These are phyloP conservation scores for Dascyllus trimaculatus DNA, from an alignment of 2,113 vertebrate genomes.

Conservation along the genomic window DNA sequence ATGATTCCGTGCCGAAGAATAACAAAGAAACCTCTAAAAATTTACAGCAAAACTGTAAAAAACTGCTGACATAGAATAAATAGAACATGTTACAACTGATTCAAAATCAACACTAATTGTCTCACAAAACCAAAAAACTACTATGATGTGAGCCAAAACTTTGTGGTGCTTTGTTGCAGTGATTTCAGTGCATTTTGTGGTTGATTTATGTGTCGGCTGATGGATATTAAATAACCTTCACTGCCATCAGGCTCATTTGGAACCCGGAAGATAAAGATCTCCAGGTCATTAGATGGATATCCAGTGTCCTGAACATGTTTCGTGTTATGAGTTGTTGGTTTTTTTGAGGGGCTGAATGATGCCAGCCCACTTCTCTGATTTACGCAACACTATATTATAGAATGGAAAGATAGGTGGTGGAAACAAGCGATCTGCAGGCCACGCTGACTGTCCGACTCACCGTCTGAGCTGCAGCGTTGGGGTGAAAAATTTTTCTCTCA, in stretches of 20 bases:
- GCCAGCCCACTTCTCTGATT: slow-evolving; percentile 53
- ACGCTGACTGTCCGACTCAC: slow-evolving; percentile 35
- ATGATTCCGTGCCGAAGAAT: slow-evolving; percentile 28
- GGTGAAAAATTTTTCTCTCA: slow-evolving; percentile 23
- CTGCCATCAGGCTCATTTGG: slow-evolving; percentile 52
- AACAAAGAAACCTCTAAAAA: not conserved
- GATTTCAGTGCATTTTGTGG: slow-evolving; percentile 14
- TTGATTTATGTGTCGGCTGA: slow-evolving; percentile 59
- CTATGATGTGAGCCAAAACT: not conserved
- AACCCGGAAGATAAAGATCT: slow-evolving; percentile 67
- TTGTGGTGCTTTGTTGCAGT: not conserved
- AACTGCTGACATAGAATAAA: slow-evolving; percentile 19
- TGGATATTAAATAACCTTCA: slow-evolving; percentile 62
- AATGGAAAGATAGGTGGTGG: slow-evolving; percentile 55
- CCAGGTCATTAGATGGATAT: slow-evolving; percentile 51
- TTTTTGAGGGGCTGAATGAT: slow-evolving; percentile 44
- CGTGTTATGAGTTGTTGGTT: slow-evolving; percentile 45
- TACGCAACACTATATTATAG: slow-evolving; percentile 41
- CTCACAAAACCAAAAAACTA: slow-evolving; percentile 8
- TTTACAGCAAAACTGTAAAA: slow-evolving; percentile 10
- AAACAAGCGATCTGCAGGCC: slow-evolving; percentile 55
- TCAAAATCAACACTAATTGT: slow-evolving; percentile 27
- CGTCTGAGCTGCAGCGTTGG: slow-evolving; percentile 27
- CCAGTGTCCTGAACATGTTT: slow-evolving; percentile 51
- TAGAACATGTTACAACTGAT: slow-evolving; percentile 28